Percentiles rank a stretch among this genome's conserved stretches.
Evolutionary conservation across 2,113 vertebrate genomes (phyloP).

Genomic region (Atlantisia rogersi): DNA sequence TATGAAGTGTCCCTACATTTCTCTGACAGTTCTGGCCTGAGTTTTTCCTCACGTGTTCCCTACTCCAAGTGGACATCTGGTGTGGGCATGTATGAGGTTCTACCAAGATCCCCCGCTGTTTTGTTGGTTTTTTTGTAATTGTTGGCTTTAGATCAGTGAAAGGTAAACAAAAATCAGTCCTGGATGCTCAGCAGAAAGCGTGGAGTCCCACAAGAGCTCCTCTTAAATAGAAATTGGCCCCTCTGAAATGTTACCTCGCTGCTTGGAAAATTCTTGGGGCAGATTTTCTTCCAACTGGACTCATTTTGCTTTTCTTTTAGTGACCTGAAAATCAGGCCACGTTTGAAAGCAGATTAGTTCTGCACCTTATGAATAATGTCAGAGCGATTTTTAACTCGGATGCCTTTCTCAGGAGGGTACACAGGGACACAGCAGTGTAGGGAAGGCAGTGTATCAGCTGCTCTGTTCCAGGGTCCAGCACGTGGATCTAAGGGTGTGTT

Average conservation of each 20-base stretch:
- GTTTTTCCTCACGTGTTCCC: not conserved
- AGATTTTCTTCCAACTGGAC: constrained; percentile 10
- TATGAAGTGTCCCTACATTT: not conserved
- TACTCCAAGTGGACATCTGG: not conserved
- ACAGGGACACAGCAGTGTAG: rapidly evolving
- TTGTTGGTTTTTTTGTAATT: not conserved
- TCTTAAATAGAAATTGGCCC: not conserved
- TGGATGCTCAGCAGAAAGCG: not conserved
- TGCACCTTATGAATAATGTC: constrained; percentile 13
- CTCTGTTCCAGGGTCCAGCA: not conserved
- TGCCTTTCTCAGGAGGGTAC: not conserved
- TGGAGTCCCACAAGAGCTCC: not conserved
- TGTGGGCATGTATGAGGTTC: not conserved
- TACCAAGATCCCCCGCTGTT: not conserved
- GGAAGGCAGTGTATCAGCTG: not conserved
- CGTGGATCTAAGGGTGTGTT: not conserved
- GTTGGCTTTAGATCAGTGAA: constrained; percentile 5
- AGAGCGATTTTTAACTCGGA: not conserved
- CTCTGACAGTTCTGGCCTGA: not conserved
- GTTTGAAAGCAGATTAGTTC: constrained; percentile 2
- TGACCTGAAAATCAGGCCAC: constrained; percentile 11
- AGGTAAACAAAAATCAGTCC: not conserved
- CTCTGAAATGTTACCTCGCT: not conserved
- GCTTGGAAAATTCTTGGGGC: constrained; percentile 5
- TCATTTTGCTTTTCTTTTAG: not conserved